phyloP scores from a whole-genome alignment of 2,113 vertebrate species.

The Gallinago media region DNA sequence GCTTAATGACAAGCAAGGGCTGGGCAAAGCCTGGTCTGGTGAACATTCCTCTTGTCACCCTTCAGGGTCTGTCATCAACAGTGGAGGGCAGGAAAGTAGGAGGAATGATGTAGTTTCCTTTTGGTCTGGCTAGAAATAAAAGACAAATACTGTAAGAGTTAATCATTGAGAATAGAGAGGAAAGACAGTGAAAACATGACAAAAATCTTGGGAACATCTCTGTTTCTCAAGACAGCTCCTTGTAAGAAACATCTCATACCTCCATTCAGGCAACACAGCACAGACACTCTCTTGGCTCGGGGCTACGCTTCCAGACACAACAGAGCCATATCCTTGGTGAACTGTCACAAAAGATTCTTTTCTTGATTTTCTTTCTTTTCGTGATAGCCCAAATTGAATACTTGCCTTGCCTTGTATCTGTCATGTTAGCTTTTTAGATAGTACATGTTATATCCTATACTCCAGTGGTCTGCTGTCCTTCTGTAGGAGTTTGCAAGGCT shows the following conservation, averaged over 20 bases:
- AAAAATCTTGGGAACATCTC: neutral
- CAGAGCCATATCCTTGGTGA: neutral
- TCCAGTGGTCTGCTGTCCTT: conserved; percentile 38
- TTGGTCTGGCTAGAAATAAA: neutral
- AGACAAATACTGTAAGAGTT: neutral
- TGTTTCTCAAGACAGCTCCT: neutral
- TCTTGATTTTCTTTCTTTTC: neutral
- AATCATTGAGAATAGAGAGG: neutral
- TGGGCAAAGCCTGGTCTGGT: neutral
- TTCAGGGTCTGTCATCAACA: neutral
- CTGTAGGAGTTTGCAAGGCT: conserved; percentile 20
- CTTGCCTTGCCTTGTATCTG: conserved; percentile 71
- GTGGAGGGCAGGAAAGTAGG: neutral
- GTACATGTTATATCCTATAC: conserved; percentile 4
- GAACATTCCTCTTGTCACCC: neutral
- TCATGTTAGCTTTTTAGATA: conserved; percentile 65
- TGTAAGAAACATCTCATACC: neutral
- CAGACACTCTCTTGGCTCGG: neutral
- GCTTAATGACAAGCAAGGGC: neutral
- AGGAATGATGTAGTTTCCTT: neutral
- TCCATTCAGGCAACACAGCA: neutral
- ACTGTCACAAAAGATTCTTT: conserved; percentile 15
- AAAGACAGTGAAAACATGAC: neutral
- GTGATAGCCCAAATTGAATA: conserved; percentile 31
- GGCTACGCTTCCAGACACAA: neutral